phyloP scores from a whole-genome alignment of 2,888 invertebrate genomes.

The Brassicogethes aeneus region DNA sequence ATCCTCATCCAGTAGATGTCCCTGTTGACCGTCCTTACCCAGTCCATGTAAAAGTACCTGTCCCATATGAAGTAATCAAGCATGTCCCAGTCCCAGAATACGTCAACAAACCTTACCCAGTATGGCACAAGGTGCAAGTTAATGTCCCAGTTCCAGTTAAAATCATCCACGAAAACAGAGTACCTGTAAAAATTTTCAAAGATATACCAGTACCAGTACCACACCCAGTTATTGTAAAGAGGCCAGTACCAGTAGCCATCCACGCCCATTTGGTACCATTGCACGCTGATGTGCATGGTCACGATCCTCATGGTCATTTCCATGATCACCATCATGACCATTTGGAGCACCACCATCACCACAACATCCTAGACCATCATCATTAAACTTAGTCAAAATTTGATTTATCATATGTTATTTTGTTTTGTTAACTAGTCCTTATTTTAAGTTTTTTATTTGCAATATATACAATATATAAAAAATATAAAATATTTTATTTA shows the following conservation, averaged over 20 bases:
- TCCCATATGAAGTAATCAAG: constrained; percentile 24
- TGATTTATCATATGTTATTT: too few species aligned
- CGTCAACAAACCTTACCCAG: constrained; percentile 27
- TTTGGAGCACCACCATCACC: not conserved
- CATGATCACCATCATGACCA: constrained; percentile 8
- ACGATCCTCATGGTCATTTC: constrained; percentile 4
- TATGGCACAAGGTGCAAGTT: constrained; percentile 30
- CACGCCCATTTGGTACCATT: constrained; percentile 19
- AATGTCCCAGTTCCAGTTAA: constrained; percentile 32
- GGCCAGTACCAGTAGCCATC: constrained; percentile 19
- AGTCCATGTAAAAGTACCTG: constrained; percentile 39
- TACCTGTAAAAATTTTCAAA: constrained; percentile 43
- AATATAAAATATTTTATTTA: too few species aligned
- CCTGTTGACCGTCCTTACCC: constrained; percentile 38
- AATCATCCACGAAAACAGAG: constrained; percentile 36
- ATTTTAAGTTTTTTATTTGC: too few species aligned
- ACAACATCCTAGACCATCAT: too few species aligned
- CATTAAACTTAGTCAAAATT: too few species aligned
- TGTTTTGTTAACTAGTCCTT: too few species aligned
- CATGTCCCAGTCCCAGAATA: constrained; percentile 19
- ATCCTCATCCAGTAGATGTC: constrained; percentile 35
- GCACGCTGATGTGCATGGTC: constrained; percentile 10
- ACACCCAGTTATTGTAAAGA: constrained; percentile 20
- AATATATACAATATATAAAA: too few species aligned
- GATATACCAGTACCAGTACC: constrained; percentile 40